phyloP scores from a whole-genome alignment of 1,140 invertebrate genomes.

The Mactra quadrangularis region DNA sequence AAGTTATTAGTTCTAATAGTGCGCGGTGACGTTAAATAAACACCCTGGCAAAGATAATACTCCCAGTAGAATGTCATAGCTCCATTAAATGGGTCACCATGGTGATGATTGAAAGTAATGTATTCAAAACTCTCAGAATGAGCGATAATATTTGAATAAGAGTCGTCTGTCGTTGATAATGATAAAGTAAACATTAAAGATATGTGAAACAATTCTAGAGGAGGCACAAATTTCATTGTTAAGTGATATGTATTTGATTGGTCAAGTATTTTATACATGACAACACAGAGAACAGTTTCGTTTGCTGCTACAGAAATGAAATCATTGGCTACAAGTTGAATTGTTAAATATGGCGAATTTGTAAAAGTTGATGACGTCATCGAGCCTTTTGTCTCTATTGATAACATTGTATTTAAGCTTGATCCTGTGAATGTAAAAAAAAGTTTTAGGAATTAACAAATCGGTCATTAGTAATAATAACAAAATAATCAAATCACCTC shows the following conservation, averaged over 20 bases:
- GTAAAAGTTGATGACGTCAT: not conserved
- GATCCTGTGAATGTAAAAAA: conserved; percentile 29
- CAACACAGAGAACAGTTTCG: conserved; percentile 19
- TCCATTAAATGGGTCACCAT: conserved; percentile 14
- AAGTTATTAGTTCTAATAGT: conserved; percentile 9
- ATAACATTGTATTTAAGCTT: conserved; percentile 7
- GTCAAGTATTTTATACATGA: conserved; percentile 30
- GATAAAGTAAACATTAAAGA: conserved; percentile 19
- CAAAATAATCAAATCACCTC: too few relatives aligned
- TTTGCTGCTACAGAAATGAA: conserved; percentile 41
- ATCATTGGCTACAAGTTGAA: conserved; percentile 23
- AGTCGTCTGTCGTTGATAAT: not conserved
- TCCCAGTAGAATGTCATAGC: conserved; percentile 51
- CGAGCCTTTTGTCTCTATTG: conserved; percentile 3
- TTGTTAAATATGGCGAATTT: not conserved
- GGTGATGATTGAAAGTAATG: conserved; percentile 11
- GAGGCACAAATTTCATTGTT: conserved; percentile 24
- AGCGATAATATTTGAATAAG: not conserved
- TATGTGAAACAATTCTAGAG: conserved; percentile 27
- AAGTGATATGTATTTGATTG: not conserved
- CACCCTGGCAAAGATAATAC: conserved; percentile 32
- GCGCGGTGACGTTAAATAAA: not conserved
- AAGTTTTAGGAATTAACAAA: too few relatives aligned
- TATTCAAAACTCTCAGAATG: not conserved
- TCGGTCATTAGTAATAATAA: too few relatives aligned